These are phyloP conservation scores for Nothobranchius furzeri DNA, from an alignment of 2,113 vertebrate genomes.

Conservation along the genomic window DNA sequence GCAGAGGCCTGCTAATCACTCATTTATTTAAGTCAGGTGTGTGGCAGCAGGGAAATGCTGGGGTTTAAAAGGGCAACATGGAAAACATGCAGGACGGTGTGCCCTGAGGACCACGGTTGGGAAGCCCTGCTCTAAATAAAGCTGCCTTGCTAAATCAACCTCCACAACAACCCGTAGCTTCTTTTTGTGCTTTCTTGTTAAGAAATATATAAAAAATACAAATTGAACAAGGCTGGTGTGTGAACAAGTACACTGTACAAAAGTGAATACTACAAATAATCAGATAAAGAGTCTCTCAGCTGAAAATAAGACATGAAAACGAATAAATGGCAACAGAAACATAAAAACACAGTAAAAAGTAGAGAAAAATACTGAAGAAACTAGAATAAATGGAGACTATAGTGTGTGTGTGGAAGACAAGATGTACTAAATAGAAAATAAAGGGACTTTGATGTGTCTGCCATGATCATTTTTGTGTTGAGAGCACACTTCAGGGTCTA, in stretches of 20 bases:
- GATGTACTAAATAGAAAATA: slow-evolving; percentile 26
- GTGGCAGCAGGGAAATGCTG: no score
- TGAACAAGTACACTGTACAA: background rate
- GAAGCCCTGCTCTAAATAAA: no score
- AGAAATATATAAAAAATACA: background rate
- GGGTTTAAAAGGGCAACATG: no score
- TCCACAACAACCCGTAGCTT: no score
- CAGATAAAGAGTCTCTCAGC: background rate
- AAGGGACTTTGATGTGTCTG: slow-evolving; percentile 63
- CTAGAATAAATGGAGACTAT: background rate
- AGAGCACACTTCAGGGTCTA: slow-evolving; percentile 17
- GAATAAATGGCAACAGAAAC: background rate
- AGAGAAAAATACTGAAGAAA: slow-evolving; percentile 8
- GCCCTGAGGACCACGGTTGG: no score
- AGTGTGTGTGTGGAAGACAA: slow-evolving; percentile 43
- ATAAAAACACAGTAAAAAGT: background rate
- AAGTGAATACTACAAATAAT: background rate
- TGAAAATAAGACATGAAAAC: background rate
- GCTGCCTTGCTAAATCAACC: no score
- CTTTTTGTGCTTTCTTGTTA: background rate
- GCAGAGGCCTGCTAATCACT: no score
- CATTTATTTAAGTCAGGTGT: no score
- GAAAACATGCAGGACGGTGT: no score
- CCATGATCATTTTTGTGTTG: slow-evolving; percentile 31
- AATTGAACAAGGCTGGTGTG: background rate